These are phyloP conservation scores for Dreissena rostriformis DNA, from an alignment of 1,140 invertebrate species.

Conservation along the genomic window DNA sequence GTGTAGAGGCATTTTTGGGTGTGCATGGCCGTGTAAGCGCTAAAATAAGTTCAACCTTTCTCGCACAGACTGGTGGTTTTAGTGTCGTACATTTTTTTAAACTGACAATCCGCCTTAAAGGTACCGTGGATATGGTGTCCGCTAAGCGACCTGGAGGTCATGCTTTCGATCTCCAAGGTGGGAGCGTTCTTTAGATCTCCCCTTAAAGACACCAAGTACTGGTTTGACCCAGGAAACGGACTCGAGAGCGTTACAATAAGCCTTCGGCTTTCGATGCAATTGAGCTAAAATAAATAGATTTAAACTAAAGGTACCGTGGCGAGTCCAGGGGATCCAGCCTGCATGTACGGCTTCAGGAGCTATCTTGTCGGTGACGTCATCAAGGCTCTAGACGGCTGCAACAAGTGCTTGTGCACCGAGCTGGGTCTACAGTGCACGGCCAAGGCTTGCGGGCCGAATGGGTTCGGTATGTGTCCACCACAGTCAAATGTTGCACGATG, in stretches of 20 bases:
- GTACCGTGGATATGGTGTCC: no score
- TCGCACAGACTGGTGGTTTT: no score
- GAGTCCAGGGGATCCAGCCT: conserved; percentile 36
- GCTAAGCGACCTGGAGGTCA: no score
- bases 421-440: conserved; percentile 59
- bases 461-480: conserved; percentile 44
- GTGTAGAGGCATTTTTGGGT: no score
- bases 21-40: no score
- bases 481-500: no score
- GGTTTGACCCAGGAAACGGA: neutral
- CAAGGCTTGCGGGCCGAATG: conserved; percentile 40
- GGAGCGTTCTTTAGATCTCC: neutral
- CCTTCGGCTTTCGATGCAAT: no score
- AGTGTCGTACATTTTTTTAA: no score
- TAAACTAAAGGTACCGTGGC: conserved; percentile 20
- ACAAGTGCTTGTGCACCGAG: conserved; percentile 58
- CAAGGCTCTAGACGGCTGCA: conserved; percentile 56
- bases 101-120: neutral
- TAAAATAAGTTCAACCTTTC: no score
- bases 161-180: neutral
- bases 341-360: conserved; percentile 21
- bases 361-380: conserved; percentile 51
- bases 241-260: neutral
- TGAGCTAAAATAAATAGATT: neutral
- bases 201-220: neutral